Percentiles rank a stretch among this genome's conserved stretches.
These are phyloP conservation scores for Panurus biarmicus DNA, from an alignment of 2,113 vertebrate genomes.

Conservation along the genomic window DNA sequence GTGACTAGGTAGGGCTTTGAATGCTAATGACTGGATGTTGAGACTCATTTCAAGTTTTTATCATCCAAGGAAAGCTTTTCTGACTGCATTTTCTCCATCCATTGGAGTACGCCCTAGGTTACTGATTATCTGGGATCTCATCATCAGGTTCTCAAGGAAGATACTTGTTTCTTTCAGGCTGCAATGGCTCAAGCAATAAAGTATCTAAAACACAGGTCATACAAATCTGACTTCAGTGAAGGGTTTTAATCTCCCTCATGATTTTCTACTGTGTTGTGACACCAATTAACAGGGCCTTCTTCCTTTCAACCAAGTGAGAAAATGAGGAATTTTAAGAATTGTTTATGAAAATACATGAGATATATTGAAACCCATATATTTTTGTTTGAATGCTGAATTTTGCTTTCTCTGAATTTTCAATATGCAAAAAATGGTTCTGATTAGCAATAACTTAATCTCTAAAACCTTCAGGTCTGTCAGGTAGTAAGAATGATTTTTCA, in stretches of 20 bases:
- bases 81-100: neutral
- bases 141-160: neutral
- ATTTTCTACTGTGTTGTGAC: neutral
- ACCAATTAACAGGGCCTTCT: neutral
- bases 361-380: neutral
- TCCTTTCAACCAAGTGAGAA: neutral
- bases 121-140: neutral
- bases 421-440: neutral
- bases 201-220: neutral
- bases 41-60: neutral
- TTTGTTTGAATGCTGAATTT: neutral
- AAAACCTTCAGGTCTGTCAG: neutral
- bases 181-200: neutral
- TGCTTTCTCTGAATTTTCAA: neutral
- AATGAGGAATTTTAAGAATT: neutral
- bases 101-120: neutral
- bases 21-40: neutral
- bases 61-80: neutral
- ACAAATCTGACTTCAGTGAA: neutral
- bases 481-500: neutral
- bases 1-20: neutral
- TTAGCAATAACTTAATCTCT: neutral
- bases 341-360: neutral
- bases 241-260: neutral
- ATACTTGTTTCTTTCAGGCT: conserved; percentile 3